Base-by-base conservation (phyloP, 2,797 vertebrate genomes). In the Chelon labrosus region DNA sequence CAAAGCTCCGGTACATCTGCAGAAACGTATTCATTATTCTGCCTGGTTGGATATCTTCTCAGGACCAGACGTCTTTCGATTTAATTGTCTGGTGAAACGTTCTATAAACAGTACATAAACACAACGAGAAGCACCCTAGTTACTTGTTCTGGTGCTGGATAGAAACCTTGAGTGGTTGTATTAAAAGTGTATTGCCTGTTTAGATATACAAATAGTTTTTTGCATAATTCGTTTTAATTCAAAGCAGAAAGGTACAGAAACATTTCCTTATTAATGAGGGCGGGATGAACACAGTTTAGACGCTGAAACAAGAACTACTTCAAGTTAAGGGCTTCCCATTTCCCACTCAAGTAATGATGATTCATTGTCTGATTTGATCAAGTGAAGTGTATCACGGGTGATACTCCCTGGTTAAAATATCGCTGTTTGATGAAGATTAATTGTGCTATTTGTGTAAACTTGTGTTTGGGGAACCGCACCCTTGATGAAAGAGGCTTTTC, bases 201-300 rank as follows among this genome's bases (percentile, higher is more conserved):
- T 22, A 38, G 39, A 65, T 50, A 39, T 25, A 53, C 11, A 61
- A 56, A 58, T 35, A 65, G 16, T 50, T 16, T 66, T 66, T 58
- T 35, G 58, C 46, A 42, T 22, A 74, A 52, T 67, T 44, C 49
- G 10, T 57, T 69, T 35, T 41, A 10, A 51, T 56, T 71, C 9
- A 60, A 53, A 70, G 49, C 20, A 54, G 8, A 65, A 66, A 80
- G 70, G 65, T 85, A 85, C 65, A 54, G 41, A 75, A 60, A 64
- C 13, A 16, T 66, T 17, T 27, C 10, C 31, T 35, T 35, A 38
- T 53, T 8, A 13, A 53, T 46, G 10, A 35, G 14, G 7, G 22
- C 0, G 2, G 11, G 5, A 41, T 49, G 5, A 51, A 65, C 17
- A 56, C n/a, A 13, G 60, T 27, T 56, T 10, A 66, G 11, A 69